These are phyloP conservation scores for Notocelia uddmanniana DNA, from an alignment of 2,888 invertebrate genomes.

Conservation along the genomic window DNA sequence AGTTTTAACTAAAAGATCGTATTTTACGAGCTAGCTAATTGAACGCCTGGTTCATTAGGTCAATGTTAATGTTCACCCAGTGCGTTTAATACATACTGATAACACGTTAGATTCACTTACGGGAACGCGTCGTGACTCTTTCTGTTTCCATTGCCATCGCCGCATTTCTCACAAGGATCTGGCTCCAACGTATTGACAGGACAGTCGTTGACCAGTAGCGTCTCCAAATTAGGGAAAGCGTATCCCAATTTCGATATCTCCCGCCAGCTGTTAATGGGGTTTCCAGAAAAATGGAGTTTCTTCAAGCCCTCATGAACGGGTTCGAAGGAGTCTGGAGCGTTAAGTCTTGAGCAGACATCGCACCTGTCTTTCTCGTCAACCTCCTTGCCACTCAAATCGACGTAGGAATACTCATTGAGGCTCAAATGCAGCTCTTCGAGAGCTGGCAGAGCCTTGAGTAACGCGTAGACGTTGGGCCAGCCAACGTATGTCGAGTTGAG, in stretches of 20 bases:
- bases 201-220: constrained; percentile 94
- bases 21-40: constrained; percentile 41
- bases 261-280: constrained; percentile 93
- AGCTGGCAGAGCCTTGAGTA: constrained; percentile 91
- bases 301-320: constrained; percentile 89
- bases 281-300: constrained; percentile 95
- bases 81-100: constrained; percentile 49
- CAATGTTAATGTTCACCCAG: constrained; percentile 62
- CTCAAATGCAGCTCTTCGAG: constrained; percentile 97
- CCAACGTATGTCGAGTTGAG: constrained; percentile 95
- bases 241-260: constrained; percentile 94
- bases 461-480: constrained; percentile 92
- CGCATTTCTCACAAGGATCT: constrained; percentile 86
- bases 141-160: constrained; percentile 76
- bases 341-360: constrained; percentile 75
- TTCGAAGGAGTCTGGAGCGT: constrained; percentile 65
- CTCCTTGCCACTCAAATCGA: constrained; percentile 87
- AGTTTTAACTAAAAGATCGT: constrained; percentile 39
- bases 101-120: constrained; percentile 66
- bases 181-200: constrained; percentile 88
- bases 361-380: constrained; percentile 72
- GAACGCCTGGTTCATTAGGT: constrained; percentile 65
- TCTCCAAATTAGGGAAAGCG: constrained; percentile 94
- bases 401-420: constrained; percentile 93
- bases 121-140: constrained; percentile 88